Evolutionary conservation across 2,113 vertebrate species (phyloP), one percentile per base, ranked within the genome.

Genomic region (Tenrec ecaudatus): DNA sequence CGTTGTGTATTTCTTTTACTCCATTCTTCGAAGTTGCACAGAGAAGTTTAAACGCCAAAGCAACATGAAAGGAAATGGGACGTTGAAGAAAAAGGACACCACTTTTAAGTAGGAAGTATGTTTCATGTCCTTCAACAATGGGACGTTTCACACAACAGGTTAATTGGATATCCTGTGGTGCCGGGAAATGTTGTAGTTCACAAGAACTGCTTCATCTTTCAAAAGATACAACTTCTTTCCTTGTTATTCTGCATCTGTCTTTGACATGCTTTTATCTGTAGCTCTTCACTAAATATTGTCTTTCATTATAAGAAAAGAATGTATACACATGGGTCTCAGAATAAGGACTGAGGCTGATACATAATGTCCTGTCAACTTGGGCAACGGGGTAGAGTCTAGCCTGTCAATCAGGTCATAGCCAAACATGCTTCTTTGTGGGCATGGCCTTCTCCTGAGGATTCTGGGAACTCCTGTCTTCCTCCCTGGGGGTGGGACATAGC

Each of bases 1-100:
- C 47, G 78, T 85, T 85, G 75, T 94, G 19, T 53, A 68, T 94
- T 88, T 91, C 33, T 95, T 95, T 94, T 95, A n/a, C 9, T 93
- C 22, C 92, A 93, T 71, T 27, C 14, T 3, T 14, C 16, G n/a
- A 71, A 3, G n/a, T 40, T 90, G 80, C 40, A 5, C 4, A 89
- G 31, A 93, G 68, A 96, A 73, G 36, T 36, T 93, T 31, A 90
- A 93, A 93, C 86, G 40, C 15, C 53, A 53, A 19, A 53, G 71
- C 36, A 80, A 93, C 64, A 95, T 94, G 53, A 96, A 95, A 97
- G 73, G 53, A 88, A 92, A 47, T 66, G 3, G 76, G 22, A 93
- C 78, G 77, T 43, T 92, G 23, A 62, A 91, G 80, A 71, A 92
- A 92, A 94, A 77, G 90, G 93, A 90, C 36, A 31, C n/a, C 20